Base-by-base conservation (phyloP, 2,113 vertebrate species). In the Trematomus loennbergii region DNA sequence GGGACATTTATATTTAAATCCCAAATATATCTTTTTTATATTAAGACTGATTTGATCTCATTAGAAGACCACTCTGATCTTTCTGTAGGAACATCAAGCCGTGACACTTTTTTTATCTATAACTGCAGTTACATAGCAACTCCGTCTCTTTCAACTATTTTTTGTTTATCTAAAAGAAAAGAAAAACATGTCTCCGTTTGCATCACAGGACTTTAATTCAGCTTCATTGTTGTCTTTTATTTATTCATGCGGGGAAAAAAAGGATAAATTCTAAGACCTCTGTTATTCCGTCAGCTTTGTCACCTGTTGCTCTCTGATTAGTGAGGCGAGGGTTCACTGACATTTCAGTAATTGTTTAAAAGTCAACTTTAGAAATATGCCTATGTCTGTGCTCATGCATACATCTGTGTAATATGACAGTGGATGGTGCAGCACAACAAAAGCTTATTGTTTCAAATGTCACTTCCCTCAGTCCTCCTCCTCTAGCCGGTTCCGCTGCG, bases 371-470 rank as follows among this genome's bases (percentile, higher is more conserved):
- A 20, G 62, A 85, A 60, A 63, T 54, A 6, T 2, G 70, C 49
- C 54, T 64, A 9, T 36, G 64, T 55, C 59, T 61, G 72, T 50
- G 75, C 69, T 46, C n/a, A 5, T 71, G 82, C 88, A 66, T 72
- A 58, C 75, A 53, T 87, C 67, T 80, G 77, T 62, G 73, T 70
- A 59, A 83, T 79, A 66, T 72, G 83, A 89, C 87, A 78, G 81
- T 22, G 66, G 74, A 73, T 81, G 81, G 81, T 52, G 74, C 69
- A 25, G 69, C 29, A 22, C 68, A 62, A 92, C 87, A 88, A 90
- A 90, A 85, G 88, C 78, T 54, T 73, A 84, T 93, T 91, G 88
- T 93, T 89, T 84, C 59, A 88, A 90, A 89, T 91, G 91, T 87
- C 87, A 90, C 58, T 89, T 83, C 72, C 57, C 68, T 84, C 82